Percentiles rank a stretch among this genome's conserved stretches.
Evolutionary conservation across 2,797 vertebrate genomes (phyloP).

Genomic region (Coranthus polyacanthus): DNA sequence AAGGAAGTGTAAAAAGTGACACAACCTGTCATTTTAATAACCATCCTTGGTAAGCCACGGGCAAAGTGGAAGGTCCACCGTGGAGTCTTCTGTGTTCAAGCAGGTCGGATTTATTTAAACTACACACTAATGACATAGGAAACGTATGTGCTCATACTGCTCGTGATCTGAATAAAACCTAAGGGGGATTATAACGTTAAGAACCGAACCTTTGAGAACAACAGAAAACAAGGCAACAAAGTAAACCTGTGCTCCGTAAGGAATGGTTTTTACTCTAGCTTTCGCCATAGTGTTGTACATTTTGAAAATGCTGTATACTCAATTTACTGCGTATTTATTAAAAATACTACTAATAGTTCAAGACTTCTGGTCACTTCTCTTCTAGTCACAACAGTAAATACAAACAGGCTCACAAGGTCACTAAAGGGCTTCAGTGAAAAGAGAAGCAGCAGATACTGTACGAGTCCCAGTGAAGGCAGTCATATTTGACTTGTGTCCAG

Average conservation of each 20-base stretch:
- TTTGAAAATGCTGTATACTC: too few relatives aligned
- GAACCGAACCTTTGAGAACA: too few relatives aligned
- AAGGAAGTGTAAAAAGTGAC: slow-evolving; percentile 72
- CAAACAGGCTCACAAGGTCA: too few relatives aligned
- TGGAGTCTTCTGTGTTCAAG: slow-evolving; percentile 37
- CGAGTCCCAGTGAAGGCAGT: slow-evolving; percentile 18
- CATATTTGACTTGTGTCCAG: slow-evolving; percentile 35
- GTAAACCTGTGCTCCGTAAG: too few relatives aligned
- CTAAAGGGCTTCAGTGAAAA: too few relatives aligned
- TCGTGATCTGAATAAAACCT: too few relatives aligned
- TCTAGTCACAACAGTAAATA: neutral
- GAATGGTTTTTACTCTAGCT: too few relatives aligned
- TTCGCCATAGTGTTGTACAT: too few relatives aligned
- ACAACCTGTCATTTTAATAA: slow-evolving; percentile 77
- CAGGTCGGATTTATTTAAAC: slow-evolving; percentile 8
- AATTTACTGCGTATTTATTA: neutral
- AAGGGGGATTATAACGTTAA: too few relatives aligned
- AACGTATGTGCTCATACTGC: neutral
- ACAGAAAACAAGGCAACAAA: too few relatives aligned
- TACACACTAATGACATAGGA: neutral
- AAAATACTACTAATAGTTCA: too few relatives aligned
- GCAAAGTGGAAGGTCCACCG: slow-evolving; percentile 25
- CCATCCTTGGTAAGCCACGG: slow-evolving; percentile 42
- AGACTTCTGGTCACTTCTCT: neutral
- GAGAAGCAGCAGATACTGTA: slow-evolving; percentile 19